phyloP scores from a whole-genome alignment of 2,888 invertebrate genomes.

The Synanthedon vespiformis region DNA sequence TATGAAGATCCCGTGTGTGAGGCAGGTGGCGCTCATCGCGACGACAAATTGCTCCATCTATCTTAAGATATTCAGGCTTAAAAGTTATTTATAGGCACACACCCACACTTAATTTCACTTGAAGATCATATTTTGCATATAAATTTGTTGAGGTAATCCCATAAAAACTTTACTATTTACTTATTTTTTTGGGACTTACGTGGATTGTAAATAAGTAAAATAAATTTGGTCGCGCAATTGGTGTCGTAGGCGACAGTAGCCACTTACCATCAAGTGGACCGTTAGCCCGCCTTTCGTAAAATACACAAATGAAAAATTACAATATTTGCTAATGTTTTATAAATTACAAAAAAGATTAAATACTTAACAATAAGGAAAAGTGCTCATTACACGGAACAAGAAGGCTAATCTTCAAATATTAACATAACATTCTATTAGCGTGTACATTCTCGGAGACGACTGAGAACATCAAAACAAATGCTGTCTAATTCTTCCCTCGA shows the following conservation, averaged over 20 bases:
- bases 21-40: slow-evolving; percentile 56
- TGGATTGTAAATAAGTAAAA: too few species aligned
- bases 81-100: not conserved
- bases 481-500: slow-evolving; percentile 52
- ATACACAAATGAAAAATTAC: too few species aligned
- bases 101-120: not conserved
- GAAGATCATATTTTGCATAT: not conserved
- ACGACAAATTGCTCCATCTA: slow-evolving; percentile 47
- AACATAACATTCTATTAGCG: not conserved
- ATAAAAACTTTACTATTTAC: too few species aligned
- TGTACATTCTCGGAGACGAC: slow-evolving; percentile 8
- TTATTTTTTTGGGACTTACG: too few species aligned
- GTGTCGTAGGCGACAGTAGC: too few species aligned
- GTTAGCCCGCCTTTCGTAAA: too few species aligned
- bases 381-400: too few species aligned
- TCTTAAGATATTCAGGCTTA: slow-evolving; percentile 16
- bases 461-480: slow-evolving; percentile 64
- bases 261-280: too few species aligned
- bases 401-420: not conserved
- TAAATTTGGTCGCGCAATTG: too few species aligned
- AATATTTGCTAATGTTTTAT: too few species aligned
- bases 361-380: not conserved
- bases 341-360: too few species aligned
- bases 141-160: not conserved
- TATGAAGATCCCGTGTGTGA: slow-evolving; percentile 62